phyloP scores from a whole-genome alignment of 2,888 invertebrate genomes.

The Tipula lateralis region DNA sequence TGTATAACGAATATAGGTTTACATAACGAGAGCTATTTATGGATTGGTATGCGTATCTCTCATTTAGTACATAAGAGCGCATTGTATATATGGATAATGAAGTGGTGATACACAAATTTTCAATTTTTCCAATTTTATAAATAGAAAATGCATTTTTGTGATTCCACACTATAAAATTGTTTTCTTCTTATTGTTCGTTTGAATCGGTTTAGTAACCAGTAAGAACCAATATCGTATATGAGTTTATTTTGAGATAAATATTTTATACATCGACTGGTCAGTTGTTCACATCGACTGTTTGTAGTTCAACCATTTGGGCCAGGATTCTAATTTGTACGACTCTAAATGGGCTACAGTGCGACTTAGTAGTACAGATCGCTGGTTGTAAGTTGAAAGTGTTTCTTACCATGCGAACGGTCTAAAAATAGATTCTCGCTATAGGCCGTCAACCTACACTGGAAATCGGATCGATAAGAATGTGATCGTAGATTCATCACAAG shows the following conservation, averaged over 20 bases:
- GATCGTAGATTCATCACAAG: no score
- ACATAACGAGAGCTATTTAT: not conserved
- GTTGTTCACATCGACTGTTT: no score
- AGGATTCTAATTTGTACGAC: no score
- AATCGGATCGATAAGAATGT: no score
- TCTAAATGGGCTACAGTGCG: no score
- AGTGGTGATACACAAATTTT: not conserved
- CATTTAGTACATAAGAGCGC: not conserved
- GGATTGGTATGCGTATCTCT: not conserved
- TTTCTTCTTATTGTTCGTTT: not conserved
- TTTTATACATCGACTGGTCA: not conserved
- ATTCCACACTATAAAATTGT: not conserved
- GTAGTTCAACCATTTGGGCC: no score
- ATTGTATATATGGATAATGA: not conserved
- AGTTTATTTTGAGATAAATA: not conserved
- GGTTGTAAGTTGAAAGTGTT: no score
- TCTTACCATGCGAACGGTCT: no score
- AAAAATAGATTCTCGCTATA: no score
- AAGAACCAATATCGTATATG: not conserved
- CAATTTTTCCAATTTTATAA: constrained; percentile 16
- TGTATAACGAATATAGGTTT: not conserved
- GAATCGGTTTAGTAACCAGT: not conserved
- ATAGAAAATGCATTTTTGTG: constrained; percentile 15
- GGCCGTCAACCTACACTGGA: no score
- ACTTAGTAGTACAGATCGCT: no score